phyloP scores from a whole-genome alignment of 1,140 invertebrate species.

The Bradynema listronoti region DNA sequence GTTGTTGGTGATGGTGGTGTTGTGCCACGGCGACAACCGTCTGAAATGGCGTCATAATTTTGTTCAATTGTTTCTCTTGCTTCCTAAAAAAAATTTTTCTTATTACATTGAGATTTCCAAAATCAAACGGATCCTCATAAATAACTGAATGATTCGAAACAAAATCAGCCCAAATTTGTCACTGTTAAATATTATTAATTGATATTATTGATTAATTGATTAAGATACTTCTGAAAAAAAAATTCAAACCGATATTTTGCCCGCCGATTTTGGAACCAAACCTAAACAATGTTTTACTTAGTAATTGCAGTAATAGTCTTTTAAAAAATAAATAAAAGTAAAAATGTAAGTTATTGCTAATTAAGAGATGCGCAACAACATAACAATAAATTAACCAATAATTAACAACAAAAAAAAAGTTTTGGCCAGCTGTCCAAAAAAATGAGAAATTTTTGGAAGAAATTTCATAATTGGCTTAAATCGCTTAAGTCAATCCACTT shows the following conservation, averaged over 20 bases:
- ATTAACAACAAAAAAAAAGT: too few species aligned
- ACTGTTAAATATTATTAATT: not conserved
- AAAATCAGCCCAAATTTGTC: not conserved
- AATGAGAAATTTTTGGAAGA: too few species aligned
- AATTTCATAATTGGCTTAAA: too few species aligned
- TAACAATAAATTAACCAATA: too few species aligned
- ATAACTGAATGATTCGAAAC: too few species aligned
- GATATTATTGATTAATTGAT: not conserved
- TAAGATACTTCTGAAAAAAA: not conserved
- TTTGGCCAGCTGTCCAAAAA: too few species aligned
- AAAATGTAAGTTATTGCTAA: not conserved
- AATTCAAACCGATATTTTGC: constrained; percentile 21
- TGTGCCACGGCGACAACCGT: not conserved
- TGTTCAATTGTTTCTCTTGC: constrained; percentile 44
- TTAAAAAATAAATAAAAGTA: constrained; percentile 19
- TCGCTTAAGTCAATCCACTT: too few species aligned
- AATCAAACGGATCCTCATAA: not conserved
- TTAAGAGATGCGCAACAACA: too few species aligned
- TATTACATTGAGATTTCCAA: not conserved
- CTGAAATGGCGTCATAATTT: constrained; percentile 16
- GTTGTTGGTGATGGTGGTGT: constrained; percentile 13
- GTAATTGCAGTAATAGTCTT: too few species aligned
- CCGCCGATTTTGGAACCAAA: constrained; percentile 47
- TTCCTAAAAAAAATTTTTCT: constrained; percentile 22
- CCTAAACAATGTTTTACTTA: too few species aligned